Evolutionary conservation across 2,113 vertebrate genomes (phyloP).

Genomic region (Columbina picui): DNA sequence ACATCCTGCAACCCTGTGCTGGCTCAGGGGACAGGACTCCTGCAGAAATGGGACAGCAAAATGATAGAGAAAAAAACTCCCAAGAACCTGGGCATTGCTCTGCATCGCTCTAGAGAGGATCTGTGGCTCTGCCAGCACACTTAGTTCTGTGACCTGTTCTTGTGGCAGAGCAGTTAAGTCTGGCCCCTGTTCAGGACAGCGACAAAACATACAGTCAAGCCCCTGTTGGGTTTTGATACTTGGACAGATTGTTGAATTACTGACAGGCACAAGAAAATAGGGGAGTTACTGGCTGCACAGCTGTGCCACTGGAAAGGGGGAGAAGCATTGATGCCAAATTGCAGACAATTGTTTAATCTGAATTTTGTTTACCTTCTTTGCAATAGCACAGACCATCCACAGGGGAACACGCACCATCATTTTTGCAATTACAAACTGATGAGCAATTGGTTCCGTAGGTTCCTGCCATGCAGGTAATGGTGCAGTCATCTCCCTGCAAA

Average conservation of each 20-base stretch:
- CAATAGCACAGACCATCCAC: constrained; percentile 92
- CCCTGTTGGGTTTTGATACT: background rate
- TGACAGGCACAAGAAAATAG: background rate
- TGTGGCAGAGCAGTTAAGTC: background rate
- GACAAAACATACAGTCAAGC: background rate
- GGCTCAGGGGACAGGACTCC: background rate
- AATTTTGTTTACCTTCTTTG: constrained; percentile 85
- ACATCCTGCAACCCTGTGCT: fast-evolving
- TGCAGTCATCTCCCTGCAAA: constrained; percentile 90
- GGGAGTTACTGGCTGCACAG: background rate
- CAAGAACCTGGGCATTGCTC: background rate
- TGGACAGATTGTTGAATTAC: background rate
- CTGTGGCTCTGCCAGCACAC: background rate
- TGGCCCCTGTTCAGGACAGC: background rate
- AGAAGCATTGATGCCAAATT: background rate
- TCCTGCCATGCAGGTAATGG: constrained; percentile 81
- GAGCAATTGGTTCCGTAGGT: constrained; percentile 91
- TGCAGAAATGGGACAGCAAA: background rate
- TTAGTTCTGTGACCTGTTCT: background rate
- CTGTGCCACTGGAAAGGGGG: background rate
- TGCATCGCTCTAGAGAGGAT: background rate
- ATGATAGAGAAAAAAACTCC: background rate
- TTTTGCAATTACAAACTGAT: constrained; percentile 88
- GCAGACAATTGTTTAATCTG: background rate
- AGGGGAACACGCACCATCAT: constrained; percentile 87